Evolutionary conservation across 2,113 vertebrate species (phyloP), one percentile per base, ranked within the genome.

Genomic region (Anoplopoma fimbria): DNA sequence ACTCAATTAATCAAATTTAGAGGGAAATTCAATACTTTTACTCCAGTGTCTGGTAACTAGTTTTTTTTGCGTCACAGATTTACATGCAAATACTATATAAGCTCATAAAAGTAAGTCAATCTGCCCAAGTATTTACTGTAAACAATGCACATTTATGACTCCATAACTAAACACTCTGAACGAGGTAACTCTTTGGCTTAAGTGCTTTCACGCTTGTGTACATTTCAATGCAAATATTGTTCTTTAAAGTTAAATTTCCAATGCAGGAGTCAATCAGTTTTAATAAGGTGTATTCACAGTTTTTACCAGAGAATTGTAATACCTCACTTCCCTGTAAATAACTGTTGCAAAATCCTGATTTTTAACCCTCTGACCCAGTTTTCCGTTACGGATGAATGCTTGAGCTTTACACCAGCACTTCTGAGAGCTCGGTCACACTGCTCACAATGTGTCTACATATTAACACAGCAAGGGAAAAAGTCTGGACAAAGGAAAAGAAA

Each of bases 401-500:
- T 65, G 31, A 58, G 51, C 64, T 74, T 60, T 53, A 64, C 75
- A 74, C 84, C 87, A 82, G 82, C 84, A 58, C 71, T 69, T 69
- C 62, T 0, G 42, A 74, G 77, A 81, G 36, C 61, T 74, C 10
- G 1, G n/a, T 36, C 71, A 47, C 51, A 4, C 49, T 33, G 36
- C 17, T 73, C 57, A 27, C 67, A 60, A 14, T 2, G 61, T 31
- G 51, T 47, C 51, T n/a, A 15, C 75, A 79, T 29, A 58, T 69
- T 49, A 83, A 72, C 79, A 49, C 79, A 69, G n/a, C 70, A 6
- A 0, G 64, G 71, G 4, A 77, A 69, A 58, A 70, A 69, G 79
- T 91, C 81, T 82, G 85, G 42, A 76, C 80, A 83, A 75, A 87
- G 81, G 72, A 33, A 27, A 81, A 71, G 42, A 80, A 77, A 83